Evolutionary conservation across 2,888 invertebrate genomes (phyloP).

Genomic region (Apotomis capreana): DNA sequence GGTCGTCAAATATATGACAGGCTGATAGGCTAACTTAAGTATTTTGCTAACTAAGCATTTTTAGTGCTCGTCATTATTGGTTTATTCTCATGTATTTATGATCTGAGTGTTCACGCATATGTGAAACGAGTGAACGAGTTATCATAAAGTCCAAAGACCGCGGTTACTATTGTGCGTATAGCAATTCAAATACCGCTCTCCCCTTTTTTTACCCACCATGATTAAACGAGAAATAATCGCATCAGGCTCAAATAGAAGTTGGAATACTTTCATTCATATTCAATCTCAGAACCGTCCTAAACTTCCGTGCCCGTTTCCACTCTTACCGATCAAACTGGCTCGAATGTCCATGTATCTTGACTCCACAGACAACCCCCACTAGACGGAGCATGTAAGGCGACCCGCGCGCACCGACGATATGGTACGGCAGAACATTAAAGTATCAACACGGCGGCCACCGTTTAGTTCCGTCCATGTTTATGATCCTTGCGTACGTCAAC

Average conservation of each 20-base stretch:
- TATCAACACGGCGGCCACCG: too few relatives aligned
- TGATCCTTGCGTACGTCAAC: too few relatives aligned
- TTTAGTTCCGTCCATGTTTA: too few relatives aligned
- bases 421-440: too few relatives aligned
- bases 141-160: neutral
- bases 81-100: too few relatives aligned
- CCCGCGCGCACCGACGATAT: too few relatives aligned
- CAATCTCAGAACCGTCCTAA: neutral
- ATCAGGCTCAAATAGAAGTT: neutral
- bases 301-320: neutral
- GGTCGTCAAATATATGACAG: too few relatives aligned
- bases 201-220: neutral
- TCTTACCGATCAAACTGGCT: neutral
- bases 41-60: too few relatives aligned
- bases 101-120: neutral
- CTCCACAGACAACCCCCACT: too few relatives aligned
- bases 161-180: slow-evolving; percentile 10
- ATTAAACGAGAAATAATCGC: neutral
- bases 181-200: neutral
- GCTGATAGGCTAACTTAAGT: too few relatives aligned
- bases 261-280: neutral
- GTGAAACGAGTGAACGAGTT: neutral
- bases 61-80: too few relatives aligned
- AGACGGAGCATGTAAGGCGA: too few relatives aligned
- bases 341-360: neutral